Base-by-base conservation (phyloP, 2,888 invertebrate species). In the Yponomeuta cagnagella region DNA sequence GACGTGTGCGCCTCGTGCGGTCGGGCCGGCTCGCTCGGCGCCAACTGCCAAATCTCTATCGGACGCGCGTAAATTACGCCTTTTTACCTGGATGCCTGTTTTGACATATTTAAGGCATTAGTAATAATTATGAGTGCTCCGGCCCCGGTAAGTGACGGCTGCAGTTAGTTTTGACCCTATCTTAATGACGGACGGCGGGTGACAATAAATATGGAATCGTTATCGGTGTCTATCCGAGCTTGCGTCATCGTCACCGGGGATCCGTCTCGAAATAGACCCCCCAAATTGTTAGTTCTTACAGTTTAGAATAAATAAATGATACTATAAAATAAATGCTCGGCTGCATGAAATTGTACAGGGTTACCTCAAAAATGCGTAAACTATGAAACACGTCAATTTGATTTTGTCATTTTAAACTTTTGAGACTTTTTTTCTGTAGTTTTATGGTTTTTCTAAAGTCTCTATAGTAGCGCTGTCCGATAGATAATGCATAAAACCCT, bases 91-190 rank as follows among this genome's bases (percentile, higher is more conserved):
- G 90, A 90, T 91, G 89, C 90, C 90, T 92, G 92, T 92, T 92
- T 92, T 92, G 92, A 92, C 92, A 92, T 91, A 92, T 91, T 91
- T 90, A 92, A 92, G 90, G 91, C 88, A 92, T 92, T 92, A 90
- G 90, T 92, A 92, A 92, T 91, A 92, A 92, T 92, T 92, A 92
- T 92, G 92, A 92, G 89, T 90, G 89, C 88, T 86, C 82, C 82
- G 80, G 78, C 80, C 80, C 81, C 82, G 78, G 87, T 88, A 88
- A 85, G 84, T 84, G 78, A 82, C 81, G 85, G 82, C 76, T 79
- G 83, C 85, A 86, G 85, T 85, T 78, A 89, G 86, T 90, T 91
- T 89, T 91, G 91, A 91, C 91, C 90, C 90, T 92, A 92, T 92
- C 92, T 92, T 92, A 92, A 92, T 91, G 91, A 90, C 90, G 82